Conservation (phyloP, 2,797 vertebrate species). For the Alfaro cultratus region DNA sequence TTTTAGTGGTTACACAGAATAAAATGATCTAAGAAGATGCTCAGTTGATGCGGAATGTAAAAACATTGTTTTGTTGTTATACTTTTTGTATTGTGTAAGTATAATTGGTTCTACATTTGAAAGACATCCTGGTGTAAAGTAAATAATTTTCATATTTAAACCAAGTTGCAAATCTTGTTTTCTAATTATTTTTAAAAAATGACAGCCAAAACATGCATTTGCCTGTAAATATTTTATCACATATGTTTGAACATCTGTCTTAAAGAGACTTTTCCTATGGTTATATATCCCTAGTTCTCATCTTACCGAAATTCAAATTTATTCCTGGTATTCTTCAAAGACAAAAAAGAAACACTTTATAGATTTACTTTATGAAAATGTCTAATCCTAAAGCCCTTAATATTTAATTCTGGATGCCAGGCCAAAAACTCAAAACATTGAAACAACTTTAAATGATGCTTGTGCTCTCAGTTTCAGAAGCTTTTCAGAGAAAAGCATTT, state of each 20-base stretch:
- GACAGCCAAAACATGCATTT: background rate
- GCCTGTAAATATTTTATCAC: slow-evolving; percentile 27
- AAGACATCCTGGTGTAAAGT: background rate
- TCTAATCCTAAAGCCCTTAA: background rate
- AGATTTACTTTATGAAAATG: background rate
- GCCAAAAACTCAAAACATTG: background rate
- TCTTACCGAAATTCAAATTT: background rate
- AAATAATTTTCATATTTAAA: background rate
- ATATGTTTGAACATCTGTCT: background rate
- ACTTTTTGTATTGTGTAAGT: background rate
- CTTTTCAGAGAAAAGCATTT: slow-evolving; percentile 5
- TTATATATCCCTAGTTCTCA: background rate
- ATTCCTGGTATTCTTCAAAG: background rate
- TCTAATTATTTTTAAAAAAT: background rate
- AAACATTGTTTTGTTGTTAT: background rate
- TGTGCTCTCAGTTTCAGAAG: slow-evolving; percentile 3
- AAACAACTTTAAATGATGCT: background rate
- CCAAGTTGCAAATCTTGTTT: background rate
- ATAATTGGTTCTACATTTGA: background rate
- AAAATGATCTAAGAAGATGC: background rate
- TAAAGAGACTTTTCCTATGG: background rate
- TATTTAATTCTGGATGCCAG: background rate
- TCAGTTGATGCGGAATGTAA: background rate
- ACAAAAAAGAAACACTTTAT: background rate
- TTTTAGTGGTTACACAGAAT: slow-evolving; percentile 10